A percentile compares a stretch with the other conserved stretches of the same genome.
Evolutionary conservation across 2,888 invertebrate genomes (phyloP).

Genomic region (Gymnosoma rotundatum): DNA sequence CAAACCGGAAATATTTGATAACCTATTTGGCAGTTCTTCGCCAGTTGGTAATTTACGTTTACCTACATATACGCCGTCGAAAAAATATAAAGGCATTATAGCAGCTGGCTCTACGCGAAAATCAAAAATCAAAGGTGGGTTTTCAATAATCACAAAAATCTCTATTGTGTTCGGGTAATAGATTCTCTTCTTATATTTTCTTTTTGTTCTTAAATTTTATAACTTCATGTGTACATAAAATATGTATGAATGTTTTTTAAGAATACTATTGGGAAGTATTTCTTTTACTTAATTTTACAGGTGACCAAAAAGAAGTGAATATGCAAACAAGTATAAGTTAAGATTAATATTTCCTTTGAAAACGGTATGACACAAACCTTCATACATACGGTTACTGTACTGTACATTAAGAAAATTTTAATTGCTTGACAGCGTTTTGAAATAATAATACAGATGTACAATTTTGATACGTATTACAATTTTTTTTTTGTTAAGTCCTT

Average conservation of each 20-base stretch:
- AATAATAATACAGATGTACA: too few relatives aligned
- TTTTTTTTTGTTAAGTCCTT: not conserved
- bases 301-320: constrained; percentile 8
- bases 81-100: constrained; percentile 71
- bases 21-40: constrained; percentile 85
- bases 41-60: constrained; percentile 78
- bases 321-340: constrained; percentile 40
- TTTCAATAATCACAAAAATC: constrained; percentile 51
- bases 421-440: too few relatives aligned
- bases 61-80: constrained; percentile 73
- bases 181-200: constrained; percentile 20
- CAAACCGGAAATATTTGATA: constrained; percentile 84
- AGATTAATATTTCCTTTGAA: not conserved
- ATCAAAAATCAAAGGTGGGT: constrained; percentile 82
- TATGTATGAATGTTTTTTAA: constrained; percentile 22
- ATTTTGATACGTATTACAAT: not conserved
- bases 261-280: constrained; percentile 42
- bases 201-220: constrained; percentile 35
- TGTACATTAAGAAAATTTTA: not conserved
- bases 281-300: constrained; percentile 38
- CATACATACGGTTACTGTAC: too few relatives aligned
- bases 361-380: not conserved
- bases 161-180: constrained; percentile 45
- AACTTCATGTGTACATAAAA: not conserved
- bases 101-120: constrained; percentile 72